Conservation (phyloP, 2,113 vertebrate species). For the Calidris pygmaea region DNA sequence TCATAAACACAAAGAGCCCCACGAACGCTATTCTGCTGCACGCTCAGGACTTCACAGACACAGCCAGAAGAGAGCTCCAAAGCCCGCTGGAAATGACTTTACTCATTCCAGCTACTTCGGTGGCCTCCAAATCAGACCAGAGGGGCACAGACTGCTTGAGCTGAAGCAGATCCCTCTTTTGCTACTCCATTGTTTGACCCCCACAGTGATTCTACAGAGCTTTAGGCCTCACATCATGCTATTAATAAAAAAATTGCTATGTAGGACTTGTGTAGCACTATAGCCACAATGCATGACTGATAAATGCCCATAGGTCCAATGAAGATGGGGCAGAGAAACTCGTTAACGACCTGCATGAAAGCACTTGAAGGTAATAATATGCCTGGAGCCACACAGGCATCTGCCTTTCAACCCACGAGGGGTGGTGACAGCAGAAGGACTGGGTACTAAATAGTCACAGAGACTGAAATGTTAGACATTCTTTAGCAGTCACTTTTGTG, state of each 20-base stretch:
- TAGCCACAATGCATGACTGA: not conserved
- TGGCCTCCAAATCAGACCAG: not conserved
- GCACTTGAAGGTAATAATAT: not conserved
- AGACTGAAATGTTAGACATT: not conserved
- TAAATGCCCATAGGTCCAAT: not conserved
- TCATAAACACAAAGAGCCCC: not conserved
- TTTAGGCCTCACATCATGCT: not conserved
- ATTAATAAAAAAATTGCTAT: not conserved
- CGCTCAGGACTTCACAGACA: not conserved
- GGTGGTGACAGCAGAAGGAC: not conserved
- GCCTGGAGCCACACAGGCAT: not conserved
- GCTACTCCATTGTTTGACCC: not conserved
- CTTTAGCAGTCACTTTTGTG: not conserved
- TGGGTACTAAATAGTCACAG: not conserved
- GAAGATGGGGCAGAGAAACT: not conserved
- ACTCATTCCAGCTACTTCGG: not conserved
- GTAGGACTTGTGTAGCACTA: not conserved
- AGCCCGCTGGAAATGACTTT: not conserved
- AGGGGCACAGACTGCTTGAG: not conserved
- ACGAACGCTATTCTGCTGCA: not conserved
- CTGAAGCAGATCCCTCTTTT: not conserved
- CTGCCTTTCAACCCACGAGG: not conserved
- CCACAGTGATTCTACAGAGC: not conserved
- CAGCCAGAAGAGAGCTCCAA: not conserved
- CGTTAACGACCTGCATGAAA: not conserved